Evolutionary conservation across 37 sponge, comb jelly and placozoan genomes (phyloP).

Genomic region (Cliona cf. orientalis): DNA sequence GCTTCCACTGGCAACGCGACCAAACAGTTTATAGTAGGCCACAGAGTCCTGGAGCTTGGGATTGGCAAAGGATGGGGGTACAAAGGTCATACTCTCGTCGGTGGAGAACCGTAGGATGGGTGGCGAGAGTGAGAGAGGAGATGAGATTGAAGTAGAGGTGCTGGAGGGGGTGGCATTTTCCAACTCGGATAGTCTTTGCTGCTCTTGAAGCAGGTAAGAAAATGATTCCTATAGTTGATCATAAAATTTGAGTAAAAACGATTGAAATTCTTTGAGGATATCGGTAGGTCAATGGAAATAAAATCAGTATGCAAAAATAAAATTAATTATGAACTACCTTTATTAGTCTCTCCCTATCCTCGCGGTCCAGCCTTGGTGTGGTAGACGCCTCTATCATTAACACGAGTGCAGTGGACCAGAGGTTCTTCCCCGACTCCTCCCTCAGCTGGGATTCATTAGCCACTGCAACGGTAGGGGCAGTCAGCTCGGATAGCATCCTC

Average conservation of each 20-base stretch:
- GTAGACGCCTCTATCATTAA: slow-evolving; percentile 46
- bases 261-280: too few relatives aligned
- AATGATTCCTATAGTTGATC: slow-evolving; percentile 34
- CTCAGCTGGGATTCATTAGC: slow-evolving; percentile 16
- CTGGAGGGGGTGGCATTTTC: not conserved
- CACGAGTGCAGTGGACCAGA: slow-evolving; percentile 24
- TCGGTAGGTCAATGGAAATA: too few relatives aligned
- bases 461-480: slow-evolving; percentile 24
- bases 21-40: slow-evolving; percentile 83
- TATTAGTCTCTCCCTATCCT: slow-evolving; percentile 3
- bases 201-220: slow-evolving; percentile 17
- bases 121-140: slow-evolving; percentile 45
- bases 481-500: slow-evolving; percentile 30
- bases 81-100: slow-evolving; percentile 69
- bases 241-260: not conserved
- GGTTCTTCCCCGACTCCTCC: slow-evolving; percentile 15
- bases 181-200: not conserved
- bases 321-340: too few relatives aligned
- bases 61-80: slow-evolving; percentile 54
- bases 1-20: slow-evolving; percentile 79
- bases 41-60: slow-evolving; percentile 15
- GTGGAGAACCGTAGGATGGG: slow-evolving; percentile 61
- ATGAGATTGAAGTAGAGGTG: not conserved
- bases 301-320: too few relatives aligned
- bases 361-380: not conserved